Percentiles rank a stretch among this genome's conserved stretches.
These are phyloP conservation scores for Drosophila littoralis DNA, from an alignment of 1,140 invertebrate genomes.

Conservation along the genomic window DNA sequence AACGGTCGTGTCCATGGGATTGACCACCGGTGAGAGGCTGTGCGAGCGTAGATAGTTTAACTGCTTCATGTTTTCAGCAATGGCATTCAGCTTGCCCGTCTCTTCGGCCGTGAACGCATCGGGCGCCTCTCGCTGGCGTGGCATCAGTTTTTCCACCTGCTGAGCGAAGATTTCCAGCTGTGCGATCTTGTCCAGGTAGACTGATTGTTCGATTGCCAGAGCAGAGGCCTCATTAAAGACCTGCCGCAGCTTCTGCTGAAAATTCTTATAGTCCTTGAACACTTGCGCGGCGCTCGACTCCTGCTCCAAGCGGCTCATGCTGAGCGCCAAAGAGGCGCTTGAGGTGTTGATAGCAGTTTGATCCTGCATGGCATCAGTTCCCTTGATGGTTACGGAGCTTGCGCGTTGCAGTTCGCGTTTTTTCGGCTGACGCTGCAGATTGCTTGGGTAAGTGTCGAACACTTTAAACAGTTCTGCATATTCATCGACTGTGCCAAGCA, in stretches of 20 bases:
- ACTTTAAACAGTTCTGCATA: conserved; percentile 66
- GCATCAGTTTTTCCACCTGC: conserved; percentile 68
- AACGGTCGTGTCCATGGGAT: conserved; percentile 22
- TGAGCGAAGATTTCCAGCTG: conserved; percentile 65
- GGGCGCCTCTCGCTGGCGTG: conserved; percentile 17
- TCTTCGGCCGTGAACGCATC: conserved; percentile 58
- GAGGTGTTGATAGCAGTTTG: conserved; percentile 26
- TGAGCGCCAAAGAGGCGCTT: conserved; percentile 9
- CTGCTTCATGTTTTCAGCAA: conserved; percentile 64
- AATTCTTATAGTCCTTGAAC: conserved; percentile 62
- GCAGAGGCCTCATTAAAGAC: conserved; percentile 37
- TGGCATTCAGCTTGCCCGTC: conserved; percentile 26
- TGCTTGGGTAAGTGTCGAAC: conserved; percentile 69
- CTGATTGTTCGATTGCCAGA: conserved; percentile 24
- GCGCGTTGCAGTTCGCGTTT: conserved; percentile 54
- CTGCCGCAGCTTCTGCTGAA: conserved; percentile 58
- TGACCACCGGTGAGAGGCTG: conserved; percentile 27
- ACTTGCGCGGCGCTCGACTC: conserved; percentile 43
- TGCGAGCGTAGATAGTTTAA: conserved; percentile 63
- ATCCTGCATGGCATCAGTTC: conserved; percentile 27
- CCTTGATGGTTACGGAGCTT: conserved; percentile 46
- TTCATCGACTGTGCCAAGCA: conserved; percentile 44
- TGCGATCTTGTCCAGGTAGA: conserved; percentile 41
- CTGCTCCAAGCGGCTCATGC: conserved; percentile 36
- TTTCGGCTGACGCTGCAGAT: conserved; percentile 59